Percentiles rank a stretch among this genome's conserved stretches.
phyloP scores from a whole-genome alignment of 2,888 invertebrate species.

The Tetramorium bicarinatum region DNA sequence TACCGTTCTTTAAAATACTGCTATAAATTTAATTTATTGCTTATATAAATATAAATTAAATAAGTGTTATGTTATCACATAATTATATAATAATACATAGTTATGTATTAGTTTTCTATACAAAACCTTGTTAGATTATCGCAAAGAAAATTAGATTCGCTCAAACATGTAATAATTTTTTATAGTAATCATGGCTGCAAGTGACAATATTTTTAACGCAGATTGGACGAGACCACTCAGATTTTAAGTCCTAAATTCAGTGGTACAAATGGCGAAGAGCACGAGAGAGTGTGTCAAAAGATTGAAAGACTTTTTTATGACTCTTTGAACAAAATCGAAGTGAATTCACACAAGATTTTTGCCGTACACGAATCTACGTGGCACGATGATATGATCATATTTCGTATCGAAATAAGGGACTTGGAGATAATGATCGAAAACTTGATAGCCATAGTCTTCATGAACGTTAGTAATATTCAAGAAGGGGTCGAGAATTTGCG shows the following conservation, averaged over 20 bases:
- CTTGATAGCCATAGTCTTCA: slow-evolving; percentile 92
- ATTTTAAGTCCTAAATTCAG: slow-evolving; percentile 92
- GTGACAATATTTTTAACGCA: slow-evolving; percentile 71
- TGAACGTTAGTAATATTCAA: slow-evolving; percentile 92
- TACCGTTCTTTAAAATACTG: neutral
- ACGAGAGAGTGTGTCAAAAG: slow-evolving; percentile 90
- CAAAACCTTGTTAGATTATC: neutral
- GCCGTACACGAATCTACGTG: slow-evolving; percentile 93
- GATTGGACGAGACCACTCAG: slow-evolving; percentile 91
- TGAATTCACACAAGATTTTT: slow-evolving; percentile 90
- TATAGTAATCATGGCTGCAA: neutral
- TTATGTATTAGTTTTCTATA: neutral
- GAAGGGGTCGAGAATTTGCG: slow-evolving; percentile 93
- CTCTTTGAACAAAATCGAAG: slow-evolving; percentile 89
- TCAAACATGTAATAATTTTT: neutral
- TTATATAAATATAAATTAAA: no score
- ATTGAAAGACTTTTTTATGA: slow-evolving; percentile 92
- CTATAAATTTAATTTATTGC: no score
- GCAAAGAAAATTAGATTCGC: neutral
- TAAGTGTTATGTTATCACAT: neutral
- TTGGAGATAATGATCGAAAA: slow-evolving; percentile 94
- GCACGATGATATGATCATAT: slow-evolving; percentile 92
- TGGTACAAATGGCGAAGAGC: slow-evolving; percentile 91
- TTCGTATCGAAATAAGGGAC: slow-evolving; percentile 89
- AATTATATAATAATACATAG: neutral